phyloP scores from a whole-genome alignment of 2,888 invertebrate genomes.

The Eugnorisma glareosa region DNA sequence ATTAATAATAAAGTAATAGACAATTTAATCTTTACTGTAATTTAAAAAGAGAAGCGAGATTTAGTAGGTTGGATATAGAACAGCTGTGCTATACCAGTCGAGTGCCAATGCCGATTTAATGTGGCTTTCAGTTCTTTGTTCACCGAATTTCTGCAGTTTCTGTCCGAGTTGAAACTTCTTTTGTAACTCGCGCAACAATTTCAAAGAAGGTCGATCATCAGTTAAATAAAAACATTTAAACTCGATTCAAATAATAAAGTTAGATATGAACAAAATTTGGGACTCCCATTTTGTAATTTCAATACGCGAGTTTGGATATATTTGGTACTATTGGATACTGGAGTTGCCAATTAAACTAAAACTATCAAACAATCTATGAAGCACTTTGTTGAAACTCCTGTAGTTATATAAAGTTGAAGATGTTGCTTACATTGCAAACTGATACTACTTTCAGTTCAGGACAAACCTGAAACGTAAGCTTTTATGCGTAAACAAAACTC shows the following conservation, averaged over 20 bases:
- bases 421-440: conserved; percentile 30
- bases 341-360: conserved; percentile 23
- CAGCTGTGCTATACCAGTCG: conserved; percentile 10
- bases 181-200: conserved; percentile 7
- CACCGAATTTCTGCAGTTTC: conserved; percentile 20
- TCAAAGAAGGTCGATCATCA: conserved; percentile 18
- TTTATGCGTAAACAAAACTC: conserved; percentile 12
- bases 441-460: conserved; percentile 14
- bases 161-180: conserved; percentile 19
- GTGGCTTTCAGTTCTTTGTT: not conserved
- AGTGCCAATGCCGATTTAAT: conserved; percentile 26
- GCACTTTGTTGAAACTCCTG: conserved; percentile 17
- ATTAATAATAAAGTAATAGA: conserved; percentile 71
- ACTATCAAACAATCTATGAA: conserved; percentile 26
- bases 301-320: conserved; percentile 15
- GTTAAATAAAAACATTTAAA: conserved; percentile 23
- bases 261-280: conserved; percentile 8
- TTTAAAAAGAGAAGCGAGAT: conserved; percentile 39
- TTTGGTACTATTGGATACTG: conserved; percentile 4
- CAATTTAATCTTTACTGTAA: conserved; percentile 56
- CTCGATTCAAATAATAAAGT: conserved; percentile 17
- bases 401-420: conserved; percentile 30
- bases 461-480: conserved; percentile 4
- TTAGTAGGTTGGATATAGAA: conserved; percentile 26
- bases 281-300: conserved; percentile 19